These are phyloP conservation scores for Heliconius ethilla DNA, from an alignment of 2,888 invertebrate species.

Conservation along the genomic window DNA sequence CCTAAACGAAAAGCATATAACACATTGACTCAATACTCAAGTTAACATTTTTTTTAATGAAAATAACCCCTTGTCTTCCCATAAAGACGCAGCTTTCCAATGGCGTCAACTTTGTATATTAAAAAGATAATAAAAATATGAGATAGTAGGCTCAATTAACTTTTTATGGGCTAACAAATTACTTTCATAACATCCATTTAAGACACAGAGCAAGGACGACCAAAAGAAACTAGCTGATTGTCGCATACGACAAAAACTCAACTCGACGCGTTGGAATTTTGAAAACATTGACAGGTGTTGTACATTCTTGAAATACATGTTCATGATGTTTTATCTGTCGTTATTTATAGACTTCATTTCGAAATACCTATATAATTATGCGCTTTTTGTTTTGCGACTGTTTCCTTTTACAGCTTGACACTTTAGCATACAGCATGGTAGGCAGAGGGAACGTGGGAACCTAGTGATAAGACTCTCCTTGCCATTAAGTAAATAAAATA, in stretches of 20 bases:
- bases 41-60: too few species aligned
- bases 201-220: slow-evolving; percentile 4
- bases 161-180: slow-evolving; percentile 4
- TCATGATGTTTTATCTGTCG: neutral
- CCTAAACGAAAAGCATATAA: too few species aligned
- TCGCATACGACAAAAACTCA: slow-evolving; percentile 28
- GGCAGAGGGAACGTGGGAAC: too few species aligned
- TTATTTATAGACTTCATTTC: neutral
- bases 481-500: too few species aligned
- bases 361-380: neutral
- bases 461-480: too few species aligned
- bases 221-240: slow-evolving; percentile 1
- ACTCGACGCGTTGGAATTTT: slow-evolving; percentile 7
- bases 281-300: neutral
- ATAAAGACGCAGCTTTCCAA: neutral
- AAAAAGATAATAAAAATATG: neutral
- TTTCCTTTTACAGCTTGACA: neutral
- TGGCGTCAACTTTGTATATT: neutral
- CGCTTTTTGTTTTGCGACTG: neutral
- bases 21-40: too few species aligned
- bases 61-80: neutral
- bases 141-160: neutral
- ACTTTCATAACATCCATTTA: neutral
- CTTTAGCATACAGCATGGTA: too few species aligned
- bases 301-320: slow-evolving; percentile 3